Evolutionary conservation across 2,888 invertebrate genomes (phyloP).

Genomic region (Cryptocephalus primarius): DNA sequence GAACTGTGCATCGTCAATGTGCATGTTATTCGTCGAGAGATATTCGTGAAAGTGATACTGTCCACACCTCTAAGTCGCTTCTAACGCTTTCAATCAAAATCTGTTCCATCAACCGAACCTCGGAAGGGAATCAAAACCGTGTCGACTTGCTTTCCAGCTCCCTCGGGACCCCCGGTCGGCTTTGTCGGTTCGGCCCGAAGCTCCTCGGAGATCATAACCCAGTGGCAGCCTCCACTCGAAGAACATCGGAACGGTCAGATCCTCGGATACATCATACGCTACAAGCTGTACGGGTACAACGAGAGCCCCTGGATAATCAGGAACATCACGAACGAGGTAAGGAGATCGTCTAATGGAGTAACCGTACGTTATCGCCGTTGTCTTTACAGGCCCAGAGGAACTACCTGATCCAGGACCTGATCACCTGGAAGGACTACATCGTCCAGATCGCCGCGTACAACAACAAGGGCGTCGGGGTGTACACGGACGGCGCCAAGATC

Average conservation of each 20-base stretch:
- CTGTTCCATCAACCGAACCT: no score
- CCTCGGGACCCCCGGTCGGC: constrained; percentile 89
- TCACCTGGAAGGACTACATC: constrained; percentile 96
- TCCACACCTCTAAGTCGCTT: no score
- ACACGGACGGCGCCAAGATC: constrained; percentile 81
- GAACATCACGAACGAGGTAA: constrained; percentile 78
- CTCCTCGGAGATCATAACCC: constrained; percentile 89
- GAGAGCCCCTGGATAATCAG: constrained; percentile 85
- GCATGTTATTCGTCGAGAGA: no score
- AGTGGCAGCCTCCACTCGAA: constrained; percentile 93
- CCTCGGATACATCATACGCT: constrained; percentile 84
- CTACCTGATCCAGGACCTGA: constrained; percentile 82
- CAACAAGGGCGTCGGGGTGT: constrained; percentile 90
- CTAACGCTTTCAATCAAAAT: no score
- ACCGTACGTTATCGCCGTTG: background rate
- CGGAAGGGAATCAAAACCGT: no score
- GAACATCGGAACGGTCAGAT: constrained; percentile 94
- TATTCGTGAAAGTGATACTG: no score
- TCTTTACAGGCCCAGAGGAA: constrained; percentile 61
- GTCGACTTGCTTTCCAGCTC: constrained; percentile 49
- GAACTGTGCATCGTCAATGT: no score
- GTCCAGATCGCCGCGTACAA: constrained; percentile 96
- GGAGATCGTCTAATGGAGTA: background rate
- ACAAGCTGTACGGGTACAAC: constrained; percentile 83
- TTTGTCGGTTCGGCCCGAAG: constrained; percentile 92